Evolutionary conservation across 2,797 vertebrate genomes (phyloP), one percentile per base, ranked within the genome.

Genomic region (Diplodus puntazzo): DNA sequence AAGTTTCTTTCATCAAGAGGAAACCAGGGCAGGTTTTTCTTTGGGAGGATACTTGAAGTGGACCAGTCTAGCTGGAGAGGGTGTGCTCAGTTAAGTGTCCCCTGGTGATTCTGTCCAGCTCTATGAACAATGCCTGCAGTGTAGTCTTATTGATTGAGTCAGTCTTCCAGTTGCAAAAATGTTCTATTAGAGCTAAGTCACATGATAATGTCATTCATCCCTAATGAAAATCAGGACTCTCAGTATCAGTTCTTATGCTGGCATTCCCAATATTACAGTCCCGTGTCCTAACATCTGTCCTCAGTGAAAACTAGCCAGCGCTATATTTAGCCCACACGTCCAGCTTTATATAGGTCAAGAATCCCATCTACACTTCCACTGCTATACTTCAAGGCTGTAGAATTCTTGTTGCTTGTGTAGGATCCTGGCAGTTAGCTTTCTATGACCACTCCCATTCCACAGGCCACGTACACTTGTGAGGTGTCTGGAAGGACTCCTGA

Each of bases 291-390:
- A 93, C 93, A 92, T 93, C 86, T 92, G 90, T 95, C 91, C 89
- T 91, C 76, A 50, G 80, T 86, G 89, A 92, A 85, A 85, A 83
- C 73, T 85, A 78, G 74, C 80, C 85, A 66, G 77, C 0, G 50
- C 91, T 95, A 94, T 92, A 92, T 94, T 94, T 95, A 95, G 88
- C 87, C 64, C 80, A 62, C 69, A 57, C 75, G 75, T 89, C 87
- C 87, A 75, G 86, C 73, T 86, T 90, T 92, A 94, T 93, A 87
- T 95, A 91, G 95, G 95, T 93, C 94, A 95, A 84, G 83, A 92
- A 92, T 87, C 75, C 57, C 80, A 90, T 87, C 82, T 70, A 84
- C 89, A 83, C 76, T 83, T 87, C 52, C 45, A 30, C 78, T 83
- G 85, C 80, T 84, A 48, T 70, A 59, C 79, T 80, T 69, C 45